Base-by-base conservation (phyloP, 2,888 invertebrate species). In the Dryobotodes eremita region DNA sequence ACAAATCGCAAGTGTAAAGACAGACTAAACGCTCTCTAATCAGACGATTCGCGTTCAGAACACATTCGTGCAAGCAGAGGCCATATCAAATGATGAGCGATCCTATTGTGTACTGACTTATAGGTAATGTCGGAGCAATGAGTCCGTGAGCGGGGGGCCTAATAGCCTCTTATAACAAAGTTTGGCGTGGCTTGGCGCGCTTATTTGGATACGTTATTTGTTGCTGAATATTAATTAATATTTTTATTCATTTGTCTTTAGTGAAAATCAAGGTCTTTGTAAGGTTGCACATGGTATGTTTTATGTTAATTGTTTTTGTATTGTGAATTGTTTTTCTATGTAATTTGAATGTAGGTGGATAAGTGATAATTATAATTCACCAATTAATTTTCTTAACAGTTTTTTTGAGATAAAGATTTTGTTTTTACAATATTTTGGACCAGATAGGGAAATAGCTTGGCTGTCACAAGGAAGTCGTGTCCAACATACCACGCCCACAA, bases 1-100 rank as follows among this genome's bases (percentile, higher is more conserved):
- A 82, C 88, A 88, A 90, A 85, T 89, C 86, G 89, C 88, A 83
- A 82, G 55, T 86, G 82, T 83, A 85, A 75, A 87, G 84, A 71
- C 80, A 65, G 84, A 86, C 86, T 89, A 88, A 90, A 86, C 85
- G 87, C 83, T 89, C 87, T 92, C 92, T 96, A 96, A 96, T 96
- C 89, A 94, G 94, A 91, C 92, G 86, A 96, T 96, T 96, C 93
- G 94, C 91, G 94, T 95, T 95, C 96, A 92, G 81, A 65, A 79
- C 95, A 92, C 93, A 93, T 92, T 83, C 76, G 74, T 71, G 68
- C 88, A 86, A 85, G 90, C 92, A 90, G 95, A 95, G 96, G 96
- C 95, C 95, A 94, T 94, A 93, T 92, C 92, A 94, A 94, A 95
- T 94, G 94, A 94, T 91, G 92, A 90, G 91, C 92, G 91, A 84